A percentile compares a stretch with the other conserved stretches of the same genome.
phyloP scores from a whole-genome alignment of 2,888 invertebrate genomes.

The Tineola bisselliella region DNA sequence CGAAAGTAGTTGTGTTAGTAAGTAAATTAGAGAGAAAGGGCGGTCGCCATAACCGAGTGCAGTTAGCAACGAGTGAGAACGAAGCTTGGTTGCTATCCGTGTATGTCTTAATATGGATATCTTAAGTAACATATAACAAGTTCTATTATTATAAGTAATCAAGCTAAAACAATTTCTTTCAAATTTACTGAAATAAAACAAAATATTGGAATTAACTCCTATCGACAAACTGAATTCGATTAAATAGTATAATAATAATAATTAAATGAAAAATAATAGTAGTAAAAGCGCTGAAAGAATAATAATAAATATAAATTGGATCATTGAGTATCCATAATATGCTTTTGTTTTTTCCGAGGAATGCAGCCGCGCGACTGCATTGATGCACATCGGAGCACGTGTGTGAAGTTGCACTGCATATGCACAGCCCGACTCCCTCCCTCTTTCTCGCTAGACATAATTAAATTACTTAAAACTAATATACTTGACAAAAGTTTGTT shows the following conservation, averaged over 20 bases:
- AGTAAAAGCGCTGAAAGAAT: too few relatives aligned
- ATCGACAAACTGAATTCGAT: neutral
- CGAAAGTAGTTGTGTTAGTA: neutral
- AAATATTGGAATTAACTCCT: neutral
- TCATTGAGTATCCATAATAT: slow-evolving; percentile 31
- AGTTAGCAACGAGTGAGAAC: slow-evolving; percentile 11
- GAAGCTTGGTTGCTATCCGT: neutral
- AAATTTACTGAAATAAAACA: too few relatives aligned
- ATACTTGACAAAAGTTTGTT: too few relatives aligned
- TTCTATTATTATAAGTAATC: too few relatives aligned
- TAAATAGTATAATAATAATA: neutral
- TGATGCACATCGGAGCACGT: slow-evolving; percentile 47
- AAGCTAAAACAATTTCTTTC: too few relatives aligned
- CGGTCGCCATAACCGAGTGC: slow-evolving; percentile 10
- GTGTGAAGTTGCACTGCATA: slow-evolving; percentile 12
- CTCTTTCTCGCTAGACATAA: too few relatives aligned
- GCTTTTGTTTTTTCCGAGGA: slow-evolving; percentile 40
- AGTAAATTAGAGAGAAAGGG: slow-evolving; percentile 14
- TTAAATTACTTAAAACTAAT: too few relatives aligned
- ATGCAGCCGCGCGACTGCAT: slow-evolving; percentile 61
- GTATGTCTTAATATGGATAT: neutral
- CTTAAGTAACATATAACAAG: too few relatives aligned
- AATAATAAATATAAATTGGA: neutral
- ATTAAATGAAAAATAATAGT: neutral
- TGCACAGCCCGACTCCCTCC: neutral